These are phyloP conservation scores for Drosophila teissieri DNA, from an alignment of 1,140 invertebrate species.

Conservation along the genomic window DNA sequence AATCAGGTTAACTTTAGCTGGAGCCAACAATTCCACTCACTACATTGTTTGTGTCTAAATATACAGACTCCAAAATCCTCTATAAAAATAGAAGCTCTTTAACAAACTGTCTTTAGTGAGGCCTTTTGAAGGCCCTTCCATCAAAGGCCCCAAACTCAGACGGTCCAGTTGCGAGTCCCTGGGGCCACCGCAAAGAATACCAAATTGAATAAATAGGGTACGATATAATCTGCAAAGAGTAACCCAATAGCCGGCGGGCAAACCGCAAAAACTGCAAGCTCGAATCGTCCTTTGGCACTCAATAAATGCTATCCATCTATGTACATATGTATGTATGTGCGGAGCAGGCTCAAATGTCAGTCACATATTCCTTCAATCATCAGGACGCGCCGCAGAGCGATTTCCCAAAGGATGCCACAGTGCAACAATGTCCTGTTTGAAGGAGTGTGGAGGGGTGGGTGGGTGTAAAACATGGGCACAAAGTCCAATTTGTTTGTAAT, in stretches of 20 bases:
- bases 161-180: neutral
- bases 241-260: slow-evolving; percentile 47
- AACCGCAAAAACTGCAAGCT: slow-evolving; percentile 16
- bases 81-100: neutral
- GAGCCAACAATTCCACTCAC: too few species aligned
- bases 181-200: slow-evolving; percentile 12
- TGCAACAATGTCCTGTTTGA: slow-evolving; percentile 33
- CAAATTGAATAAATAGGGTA: slow-evolving; percentile 55
- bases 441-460: slow-evolving; percentile 6
- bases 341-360: slow-evolving; percentile 67
- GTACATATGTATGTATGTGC: slow-evolving; percentile 21
- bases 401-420: slow-evolving; percentile 55
- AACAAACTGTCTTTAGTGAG: too few species aligned
- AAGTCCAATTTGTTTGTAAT: slow-evolving; percentile 83
- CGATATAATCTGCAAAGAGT: slow-evolving; percentile 37
- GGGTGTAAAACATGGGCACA: slow-evolving; percentile 66
- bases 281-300: slow-evolving; percentile 57
- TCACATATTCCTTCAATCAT: slow-evolving; percentile 59
- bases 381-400: slow-evolving; percentile 40
- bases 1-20: too few species aligned
- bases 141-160: neutral
- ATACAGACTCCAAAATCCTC: too few species aligned
- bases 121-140: neutral
- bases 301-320: slow-evolving; percentile 71
- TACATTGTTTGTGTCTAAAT: too few species aligned